Percentiles rank a stretch among this genome's conserved stretches.
These are phyloP conservation scores for Noctua comes DNA, from an alignment of 2,888 invertebrate species.

Conservation along the genomic window DNA sequence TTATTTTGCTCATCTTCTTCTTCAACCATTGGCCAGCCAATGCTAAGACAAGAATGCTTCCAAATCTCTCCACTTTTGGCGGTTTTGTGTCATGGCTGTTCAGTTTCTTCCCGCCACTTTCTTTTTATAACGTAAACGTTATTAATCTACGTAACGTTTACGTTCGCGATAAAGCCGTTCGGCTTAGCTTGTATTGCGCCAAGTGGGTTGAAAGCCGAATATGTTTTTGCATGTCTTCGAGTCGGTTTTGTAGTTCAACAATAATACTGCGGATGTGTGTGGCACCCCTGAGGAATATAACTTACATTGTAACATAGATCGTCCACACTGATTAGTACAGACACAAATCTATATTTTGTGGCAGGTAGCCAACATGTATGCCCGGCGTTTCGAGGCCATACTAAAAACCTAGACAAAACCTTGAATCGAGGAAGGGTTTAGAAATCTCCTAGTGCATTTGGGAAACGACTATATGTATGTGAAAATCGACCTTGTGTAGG, in stretches of 20 bases:
- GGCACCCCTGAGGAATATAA: background rate
- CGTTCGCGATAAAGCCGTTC: background rate
- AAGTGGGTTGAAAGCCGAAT: too few relatives aligned
- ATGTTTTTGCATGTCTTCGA: too few relatives aligned
- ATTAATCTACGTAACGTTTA: background rate
- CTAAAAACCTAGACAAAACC: constrained; percentile 48
- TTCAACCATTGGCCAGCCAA: too few relatives aligned
- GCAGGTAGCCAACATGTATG: constrained; percentile 14
- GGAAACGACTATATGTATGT: constrained; percentile 50
- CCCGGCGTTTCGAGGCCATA: constrained; percentile 48
- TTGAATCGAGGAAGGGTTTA: constrained; percentile 65
- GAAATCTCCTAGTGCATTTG: constrained; percentile 62
- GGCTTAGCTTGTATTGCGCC: background rate
- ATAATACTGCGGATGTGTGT: background rate
- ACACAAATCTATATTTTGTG: constrained; percentile 26
- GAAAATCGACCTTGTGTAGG: constrained; percentile 62
- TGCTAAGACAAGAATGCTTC: too few relatives aligned
- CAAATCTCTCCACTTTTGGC: too few relatives aligned
- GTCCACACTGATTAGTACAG: constrained; percentile 6
- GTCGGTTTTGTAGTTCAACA: background rate
- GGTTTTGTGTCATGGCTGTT: too few relatives aligned
- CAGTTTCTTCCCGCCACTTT: too few relatives aligned
- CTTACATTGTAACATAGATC: constrained; percentile 3
- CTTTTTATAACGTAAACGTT: too few relatives aligned
- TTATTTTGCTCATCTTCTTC: too few relatives aligned